phyloP scores from a whole-genome alignment of 2,797 vertebrate species.

The Falco peregrinus region DNA sequence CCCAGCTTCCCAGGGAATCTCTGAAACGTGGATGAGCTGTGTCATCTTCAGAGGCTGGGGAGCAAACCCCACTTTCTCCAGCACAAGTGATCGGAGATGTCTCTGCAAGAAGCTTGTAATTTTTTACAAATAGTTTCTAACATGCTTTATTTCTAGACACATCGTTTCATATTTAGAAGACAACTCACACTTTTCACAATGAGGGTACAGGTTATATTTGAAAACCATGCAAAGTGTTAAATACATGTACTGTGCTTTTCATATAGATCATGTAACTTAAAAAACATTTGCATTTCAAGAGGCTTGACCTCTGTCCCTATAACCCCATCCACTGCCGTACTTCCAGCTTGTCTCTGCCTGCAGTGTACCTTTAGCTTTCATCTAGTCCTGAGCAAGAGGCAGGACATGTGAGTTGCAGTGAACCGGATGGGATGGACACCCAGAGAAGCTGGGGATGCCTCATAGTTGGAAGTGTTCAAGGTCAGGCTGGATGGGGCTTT shows the following conservation, averaged over 20 bases:
- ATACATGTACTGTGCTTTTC: not conserved
- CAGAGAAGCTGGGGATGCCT: not conserved
- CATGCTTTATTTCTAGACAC: not conserved
- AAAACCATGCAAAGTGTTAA: not conserved
- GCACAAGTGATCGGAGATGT: not conserved
- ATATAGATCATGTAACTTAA: not conserved
- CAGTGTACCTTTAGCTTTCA: not conserved
- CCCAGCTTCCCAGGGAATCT: not conserved
- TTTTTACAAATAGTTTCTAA: not conserved
- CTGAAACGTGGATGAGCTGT: not conserved
- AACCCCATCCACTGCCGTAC: not conserved
- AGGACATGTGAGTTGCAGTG: not conserved
- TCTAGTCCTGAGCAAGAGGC: not conserved
- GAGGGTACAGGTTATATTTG: not conserved
- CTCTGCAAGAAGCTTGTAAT: not conserved
- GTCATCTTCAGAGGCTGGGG: not conserved
- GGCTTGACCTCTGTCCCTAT: not conserved
- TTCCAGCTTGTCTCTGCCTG: not conserved
- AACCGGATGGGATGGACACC: not conserved
- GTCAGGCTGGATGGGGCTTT: not conserved
- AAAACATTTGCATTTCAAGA: not conserved
- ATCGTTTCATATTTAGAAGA: not conserved
- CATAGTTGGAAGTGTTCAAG: not conserved
- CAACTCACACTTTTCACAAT: not conserved
- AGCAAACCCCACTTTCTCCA: not conserved